Evolutionary conservation across 2,113 vertebrate species (phyloP).

Genomic region (Psettodes erumei): DNA sequence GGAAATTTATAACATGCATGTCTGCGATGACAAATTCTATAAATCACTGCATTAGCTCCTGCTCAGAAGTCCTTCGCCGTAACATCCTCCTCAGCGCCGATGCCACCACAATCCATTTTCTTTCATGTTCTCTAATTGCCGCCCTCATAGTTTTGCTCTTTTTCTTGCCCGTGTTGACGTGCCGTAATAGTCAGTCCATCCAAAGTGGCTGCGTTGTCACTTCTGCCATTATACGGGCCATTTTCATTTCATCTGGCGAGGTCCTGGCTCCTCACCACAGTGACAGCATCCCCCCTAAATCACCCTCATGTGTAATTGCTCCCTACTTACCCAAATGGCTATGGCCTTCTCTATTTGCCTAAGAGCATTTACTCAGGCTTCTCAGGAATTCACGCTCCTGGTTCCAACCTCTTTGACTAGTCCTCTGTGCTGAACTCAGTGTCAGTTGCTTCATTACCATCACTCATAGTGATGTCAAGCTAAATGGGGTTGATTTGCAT

Average conservation of each 20-base stretch:
- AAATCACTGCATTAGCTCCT: constrained; percentile 75
- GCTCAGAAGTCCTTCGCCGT: constrained; percentile 68
- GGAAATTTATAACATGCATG: constrained; percentile 76
- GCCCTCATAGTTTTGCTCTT: constrained; percentile 82
- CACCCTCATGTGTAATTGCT: constrained; percentile 81
- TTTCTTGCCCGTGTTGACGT: constrained; percentile 81
- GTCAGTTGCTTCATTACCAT: constrained; percentile 54
- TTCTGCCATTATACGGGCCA: constrained; percentile 79
- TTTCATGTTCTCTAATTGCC: constrained; percentile 77
- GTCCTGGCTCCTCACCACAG: constrained; percentile 68
- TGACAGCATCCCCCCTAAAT: constrained; percentile 82
- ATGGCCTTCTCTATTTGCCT: constrained; percentile 79
- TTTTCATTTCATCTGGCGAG: constrained; percentile 82
- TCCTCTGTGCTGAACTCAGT: constrained; percentile 39
- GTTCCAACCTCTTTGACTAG: constrained; percentile 64
- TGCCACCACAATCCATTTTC: constrained; percentile 63
- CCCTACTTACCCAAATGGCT: constrained; percentile 83
- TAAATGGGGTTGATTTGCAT: constrained; percentile 45
- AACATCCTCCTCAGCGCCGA: constrained; percentile 31
- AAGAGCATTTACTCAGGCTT: constrained; percentile 81
- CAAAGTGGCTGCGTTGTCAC: constrained; percentile 76
- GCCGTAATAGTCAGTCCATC: constrained; percentile 79
- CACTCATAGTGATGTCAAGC: constrained; percentile 42
- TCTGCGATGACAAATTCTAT: constrained; percentile 75
- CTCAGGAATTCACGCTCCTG: constrained; percentile 55